phyloP scores from a whole-genome alignment of 2,888 invertebrate species.

The Lingula anatina region DNA sequence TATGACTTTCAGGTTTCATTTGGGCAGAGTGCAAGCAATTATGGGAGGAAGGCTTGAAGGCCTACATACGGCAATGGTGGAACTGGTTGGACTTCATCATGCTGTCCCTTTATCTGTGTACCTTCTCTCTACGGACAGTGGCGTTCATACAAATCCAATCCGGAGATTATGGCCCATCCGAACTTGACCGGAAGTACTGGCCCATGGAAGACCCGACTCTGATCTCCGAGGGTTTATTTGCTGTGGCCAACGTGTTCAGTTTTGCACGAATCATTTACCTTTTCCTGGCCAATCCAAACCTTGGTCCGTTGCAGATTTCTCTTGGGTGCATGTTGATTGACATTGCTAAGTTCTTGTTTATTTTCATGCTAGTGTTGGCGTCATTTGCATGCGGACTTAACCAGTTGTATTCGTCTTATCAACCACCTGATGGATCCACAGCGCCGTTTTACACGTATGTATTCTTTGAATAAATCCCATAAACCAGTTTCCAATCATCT shows the following conservation, averaged over 20 bases:
- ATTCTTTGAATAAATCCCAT: too few species aligned
- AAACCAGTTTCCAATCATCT: too few species aligned
- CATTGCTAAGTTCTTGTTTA: slow-evolving; percentile 57
- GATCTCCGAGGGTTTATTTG: slow-evolving; percentile 57
- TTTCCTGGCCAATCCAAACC: slow-evolving; percentile 58
- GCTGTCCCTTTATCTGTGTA: slow-evolving; percentile 57
- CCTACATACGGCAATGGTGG: slow-evolving; percentile 59
- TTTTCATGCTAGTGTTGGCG: slow-evolving; percentile 55
- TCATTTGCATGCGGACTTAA: slow-evolving; percentile 64
- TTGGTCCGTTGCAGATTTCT: slow-evolving; percentile 58
- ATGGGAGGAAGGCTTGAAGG: slow-evolving; percentile 58
- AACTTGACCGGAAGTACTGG: slow-evolving; percentile 53
- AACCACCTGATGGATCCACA: slow-evolving; percentile 21
- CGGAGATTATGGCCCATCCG: slow-evolving; percentile 45
- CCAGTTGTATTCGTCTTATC: slow-evolving; percentile 62
- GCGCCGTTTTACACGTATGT: slow-evolving; percentile 38
- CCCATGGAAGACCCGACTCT: slow-evolving; percentile 57
- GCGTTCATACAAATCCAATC: slow-evolving; percentile 47
- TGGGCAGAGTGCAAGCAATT: slow-evolving; percentile 60
- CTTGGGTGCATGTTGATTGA: slow-evolving; percentile 59
- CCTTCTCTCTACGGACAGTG: slow-evolving; percentile 55
- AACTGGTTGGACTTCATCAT: slow-evolving; percentile 60
- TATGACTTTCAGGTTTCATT: slow-evolving; percentile 57
- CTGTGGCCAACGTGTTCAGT: slow-evolving; percentile 58
- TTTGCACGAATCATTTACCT: slow-evolving; percentile 58